These are phyloP conservation scores for Nomada goodeniana DNA, from an alignment of 2,888 invertebrate species.

Conservation along the genomic window DNA sequence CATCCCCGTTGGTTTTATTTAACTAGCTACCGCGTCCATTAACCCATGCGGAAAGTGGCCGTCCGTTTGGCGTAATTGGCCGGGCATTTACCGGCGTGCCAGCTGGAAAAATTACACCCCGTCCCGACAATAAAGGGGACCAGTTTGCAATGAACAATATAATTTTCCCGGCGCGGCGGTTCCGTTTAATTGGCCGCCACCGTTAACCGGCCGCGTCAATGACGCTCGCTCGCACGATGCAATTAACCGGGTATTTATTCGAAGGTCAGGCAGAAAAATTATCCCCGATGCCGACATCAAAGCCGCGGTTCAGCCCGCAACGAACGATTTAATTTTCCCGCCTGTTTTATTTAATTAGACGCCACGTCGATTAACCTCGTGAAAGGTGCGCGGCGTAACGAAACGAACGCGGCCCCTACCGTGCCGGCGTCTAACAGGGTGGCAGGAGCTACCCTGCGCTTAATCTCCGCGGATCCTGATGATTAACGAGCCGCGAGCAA, in stretches of 20 bases:
- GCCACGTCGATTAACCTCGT: conserved; percentile 63
- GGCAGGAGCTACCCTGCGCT: conserved; percentile 63
- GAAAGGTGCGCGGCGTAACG: conserved; percentile 12
- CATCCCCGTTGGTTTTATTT: too few species aligned
- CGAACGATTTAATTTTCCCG: conserved; percentile 39
- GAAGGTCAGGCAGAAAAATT: conserved; percentile 1
- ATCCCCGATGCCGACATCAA: neutral
- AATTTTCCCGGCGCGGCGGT: too few species aligned
- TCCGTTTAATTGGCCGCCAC: too few species aligned
- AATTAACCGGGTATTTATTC: neutral
- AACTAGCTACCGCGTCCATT: too few species aligned
- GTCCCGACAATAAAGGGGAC: too few species aligned
- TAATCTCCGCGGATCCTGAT: conserved; percentile 69
- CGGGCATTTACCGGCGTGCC: too few species aligned
- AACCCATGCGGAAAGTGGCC: too few species aligned
- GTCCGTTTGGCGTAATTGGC: too few species aligned
- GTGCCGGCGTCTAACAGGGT: conserved; percentile 62
- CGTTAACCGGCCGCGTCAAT: too few species aligned
- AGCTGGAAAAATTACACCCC: too few species aligned
- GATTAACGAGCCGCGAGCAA: conserved; percentile 70
- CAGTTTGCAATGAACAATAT: too few species aligned
- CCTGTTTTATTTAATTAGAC: conserved; percentile 69
- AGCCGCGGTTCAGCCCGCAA: neutral
- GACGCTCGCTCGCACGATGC: too few species aligned
- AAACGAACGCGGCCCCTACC: conserved; percentile 53